A percentile compares a stretch with the other conserved stretches of the same genome.
Conservation (phyloP, 2,888 invertebrate species). For the Pharmacophagus antenor region DNA sequence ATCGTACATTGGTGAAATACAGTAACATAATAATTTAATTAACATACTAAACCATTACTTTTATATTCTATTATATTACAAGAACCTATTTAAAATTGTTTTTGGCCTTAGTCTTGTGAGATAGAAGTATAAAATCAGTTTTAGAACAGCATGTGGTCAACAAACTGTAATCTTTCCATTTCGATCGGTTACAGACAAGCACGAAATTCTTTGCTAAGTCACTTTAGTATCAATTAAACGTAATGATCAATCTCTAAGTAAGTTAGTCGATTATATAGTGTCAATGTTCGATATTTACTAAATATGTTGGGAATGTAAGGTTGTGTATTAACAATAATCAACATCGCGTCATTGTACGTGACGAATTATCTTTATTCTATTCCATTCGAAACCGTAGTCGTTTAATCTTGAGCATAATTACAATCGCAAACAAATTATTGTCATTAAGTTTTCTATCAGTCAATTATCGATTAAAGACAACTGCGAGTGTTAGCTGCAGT, state of each 20-base stretch:
- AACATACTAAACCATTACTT: no score
- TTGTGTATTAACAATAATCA: background rate
- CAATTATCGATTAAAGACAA: constrained; percentile 64
- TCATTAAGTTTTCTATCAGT: constrained; percentile 47
- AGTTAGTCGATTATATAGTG: background rate
- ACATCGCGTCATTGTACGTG: background rate
- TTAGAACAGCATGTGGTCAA: constrained; percentile 14
- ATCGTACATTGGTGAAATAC: no score
- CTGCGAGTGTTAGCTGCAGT: constrained; percentile 52
- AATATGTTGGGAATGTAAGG: background rate
- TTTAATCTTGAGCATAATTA: constrained; percentile 5
- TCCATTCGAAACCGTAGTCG: background rate
- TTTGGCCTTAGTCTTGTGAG: background rate
- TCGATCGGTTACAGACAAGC: constrained; percentile 1
- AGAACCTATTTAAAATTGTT: background rate
- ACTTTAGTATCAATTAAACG: constrained; percentile 3
- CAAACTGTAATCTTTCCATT: constrained; percentile 2
- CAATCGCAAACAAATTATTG: constrained; percentile 28
- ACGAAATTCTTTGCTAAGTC: constrained; percentile 5
- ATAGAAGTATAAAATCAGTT: constrained; percentile 2
- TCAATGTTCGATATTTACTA: background rate
- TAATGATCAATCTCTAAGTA: background rate
- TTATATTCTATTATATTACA: background rate
- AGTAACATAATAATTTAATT: no score
- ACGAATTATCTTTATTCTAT: constrained; percentile 12